phyloP scores from a whole-genome alignment of 2,113 vertebrate genomes.

The Sarotherodon lohbergeri region DNA sequence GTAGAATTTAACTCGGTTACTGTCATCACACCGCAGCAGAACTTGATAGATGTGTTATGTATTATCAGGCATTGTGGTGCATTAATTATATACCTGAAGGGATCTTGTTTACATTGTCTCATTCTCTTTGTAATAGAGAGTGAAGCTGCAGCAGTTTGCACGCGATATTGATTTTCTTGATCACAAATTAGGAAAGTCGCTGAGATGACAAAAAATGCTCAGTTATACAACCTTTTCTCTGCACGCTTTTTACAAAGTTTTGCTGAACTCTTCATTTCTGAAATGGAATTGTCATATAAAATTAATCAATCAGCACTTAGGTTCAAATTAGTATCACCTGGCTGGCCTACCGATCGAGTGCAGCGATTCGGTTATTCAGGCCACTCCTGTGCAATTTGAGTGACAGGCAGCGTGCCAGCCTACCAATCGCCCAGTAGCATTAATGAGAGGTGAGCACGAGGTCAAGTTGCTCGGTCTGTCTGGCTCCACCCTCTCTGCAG shows the following conservation, averaged over 20 bases:
- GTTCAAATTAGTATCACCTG: conserved; percentile 39
- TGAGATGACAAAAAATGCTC: not conserved
- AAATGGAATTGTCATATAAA: not conserved
- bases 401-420: conserved; percentile 28
- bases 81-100: conserved; percentile 3
- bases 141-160: not conserved
- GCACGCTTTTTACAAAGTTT: not conserved
- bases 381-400: conserved; percentile 7
- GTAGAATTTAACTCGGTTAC: conserved; percentile 41
- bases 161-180: conserved; percentile 1
- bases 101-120: conserved; percentile 9
- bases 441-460: conserved; percentile 56
- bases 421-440: conserved; percentile 50
- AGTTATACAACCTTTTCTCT: not conserved
- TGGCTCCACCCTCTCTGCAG: conserved; percentile 57
- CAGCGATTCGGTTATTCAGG: not conserved
- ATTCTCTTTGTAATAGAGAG: not conserved
- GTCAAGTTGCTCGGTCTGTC: conserved; percentile 19
- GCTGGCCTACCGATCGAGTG: conserved; percentile 2
- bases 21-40: conserved; percentile 1
- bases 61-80: conserved; percentile 9
- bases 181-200: not conserved
- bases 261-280: not conserved
- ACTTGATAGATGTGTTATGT: conserved; percentile 13
- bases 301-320: conserved; percentile 10